Percentiles rank a stretch among this genome's conserved stretches.
Evolutionary conservation across 1,140 invertebrate species (phyloP).

Genomic region (Euschistus heros): DNA sequence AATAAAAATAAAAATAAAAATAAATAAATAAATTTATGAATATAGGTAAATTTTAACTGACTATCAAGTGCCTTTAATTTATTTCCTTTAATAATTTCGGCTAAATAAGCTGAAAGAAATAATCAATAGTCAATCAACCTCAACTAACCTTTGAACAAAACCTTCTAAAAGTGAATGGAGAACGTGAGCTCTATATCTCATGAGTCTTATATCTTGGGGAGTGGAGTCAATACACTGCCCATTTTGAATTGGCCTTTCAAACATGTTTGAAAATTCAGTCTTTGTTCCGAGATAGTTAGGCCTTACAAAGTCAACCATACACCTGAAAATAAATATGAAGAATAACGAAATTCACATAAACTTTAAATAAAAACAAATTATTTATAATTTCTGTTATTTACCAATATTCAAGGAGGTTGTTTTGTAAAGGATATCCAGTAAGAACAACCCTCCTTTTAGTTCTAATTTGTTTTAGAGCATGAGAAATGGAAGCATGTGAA

Average conservation of each 20-base stretch:
- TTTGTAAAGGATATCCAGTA: slow-evolving; percentile 94
- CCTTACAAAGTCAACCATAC: slow-evolving; percentile 92
- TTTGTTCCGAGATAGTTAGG: slow-evolving; percentile 87
- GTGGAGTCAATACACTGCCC: slow-evolving; percentile 90
- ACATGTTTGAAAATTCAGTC: slow-evolving; percentile 92
- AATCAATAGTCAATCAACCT: no score
- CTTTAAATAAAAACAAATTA: no score
- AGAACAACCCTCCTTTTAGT: slow-evolving; percentile 82
- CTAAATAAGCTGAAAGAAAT: no score
- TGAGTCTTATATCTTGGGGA: slow-evolving; percentile 75
- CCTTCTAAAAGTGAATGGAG: slow-evolving; percentile 79
- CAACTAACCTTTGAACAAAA: slow-evolving; percentile 67
- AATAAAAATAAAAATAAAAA: no score
- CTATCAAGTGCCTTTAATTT: no score
- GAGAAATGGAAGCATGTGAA: slow-evolving; percentile 83
- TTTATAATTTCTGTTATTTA: slow-evolving; percentile 27
- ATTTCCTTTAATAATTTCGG: no score
- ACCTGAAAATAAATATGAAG: slow-evolving; percentile 35
- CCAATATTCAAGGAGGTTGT: slow-evolving; percentile 93
- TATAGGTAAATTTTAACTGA: no score
- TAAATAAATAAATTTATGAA: no score
- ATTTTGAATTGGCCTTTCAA: slow-evolving; percentile 88
- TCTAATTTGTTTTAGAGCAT: slow-evolving; percentile 81
- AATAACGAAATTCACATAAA: no score
- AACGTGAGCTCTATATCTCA: slow-evolving; percentile 82